phyloP scores from a whole-genome alignment of 92 coral and sea anemone species.

The Palythoa caribaeorum region DNA sequence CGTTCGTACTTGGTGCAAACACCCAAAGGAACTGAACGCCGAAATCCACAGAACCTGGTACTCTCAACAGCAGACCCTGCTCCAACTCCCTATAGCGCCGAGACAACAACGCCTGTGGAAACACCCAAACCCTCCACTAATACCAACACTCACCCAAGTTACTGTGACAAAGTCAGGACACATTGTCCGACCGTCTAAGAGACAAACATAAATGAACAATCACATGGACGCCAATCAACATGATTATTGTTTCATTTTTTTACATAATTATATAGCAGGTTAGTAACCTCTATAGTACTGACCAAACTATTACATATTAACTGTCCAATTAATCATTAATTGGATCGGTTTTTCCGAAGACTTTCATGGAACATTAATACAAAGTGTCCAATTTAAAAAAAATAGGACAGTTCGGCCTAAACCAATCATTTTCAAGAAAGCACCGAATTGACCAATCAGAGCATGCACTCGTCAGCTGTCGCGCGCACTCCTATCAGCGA shows the following conservation, averaged over 20 bases:
- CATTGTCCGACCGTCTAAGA: slow-evolving; percentile 36
- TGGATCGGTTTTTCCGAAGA: no score
- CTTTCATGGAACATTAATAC: no score
- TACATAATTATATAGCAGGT: not conserved
- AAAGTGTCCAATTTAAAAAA: no score
- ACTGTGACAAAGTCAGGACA: slow-evolving; percentile 43
- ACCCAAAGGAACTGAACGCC: slow-evolving; percentile 41
- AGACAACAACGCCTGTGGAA: not conserved
- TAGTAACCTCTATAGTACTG: no score
- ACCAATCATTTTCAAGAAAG: no score
- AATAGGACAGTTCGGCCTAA: no score
- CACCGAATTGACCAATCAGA: no score
- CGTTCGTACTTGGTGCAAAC: slow-evolving; percentile 53
- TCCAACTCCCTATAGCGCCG: not conserved
- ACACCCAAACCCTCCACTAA: not conserved
- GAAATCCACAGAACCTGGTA: slow-evolving; percentile 43
- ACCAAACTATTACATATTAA: no score
- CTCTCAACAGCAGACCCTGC: not conserved
- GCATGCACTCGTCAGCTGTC: no score
- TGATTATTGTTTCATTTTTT: not conserved
- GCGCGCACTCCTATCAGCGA: no score
- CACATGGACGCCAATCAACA: not conserved
- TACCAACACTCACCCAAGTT: slow-evolving; percentile 12
- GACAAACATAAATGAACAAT: slow-evolving; percentile 9
- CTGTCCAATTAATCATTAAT: no score